phyloP scores from a whole-genome alignment of 2,113 vertebrate species.

The Atlantisia rogersi region DNA sequence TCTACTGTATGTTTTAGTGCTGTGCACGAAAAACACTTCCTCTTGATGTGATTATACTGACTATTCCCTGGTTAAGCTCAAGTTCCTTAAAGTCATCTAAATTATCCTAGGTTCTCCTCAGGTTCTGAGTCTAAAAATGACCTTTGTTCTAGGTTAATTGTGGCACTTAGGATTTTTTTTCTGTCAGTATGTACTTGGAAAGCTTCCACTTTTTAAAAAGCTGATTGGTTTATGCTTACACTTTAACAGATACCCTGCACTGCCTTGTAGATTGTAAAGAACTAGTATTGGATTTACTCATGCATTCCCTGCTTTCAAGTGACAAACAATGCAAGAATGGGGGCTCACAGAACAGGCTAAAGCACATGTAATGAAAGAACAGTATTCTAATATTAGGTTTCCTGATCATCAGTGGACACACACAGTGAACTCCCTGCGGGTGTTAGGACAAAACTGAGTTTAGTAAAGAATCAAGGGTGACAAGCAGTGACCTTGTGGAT shows the following conservation, averaged over 20 bases:
- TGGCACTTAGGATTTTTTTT: neutral
- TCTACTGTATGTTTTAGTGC: neutral
- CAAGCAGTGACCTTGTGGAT: neutral
- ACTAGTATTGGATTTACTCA: neutral
- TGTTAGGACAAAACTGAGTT: neutral
- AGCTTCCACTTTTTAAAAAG: neutral
- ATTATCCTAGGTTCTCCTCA: neutral
- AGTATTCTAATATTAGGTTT: neutral
- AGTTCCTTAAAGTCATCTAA: neutral
- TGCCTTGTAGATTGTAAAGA: neutral
- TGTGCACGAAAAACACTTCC: neutral
- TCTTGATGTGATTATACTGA: neutral
- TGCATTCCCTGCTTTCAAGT: neutral
- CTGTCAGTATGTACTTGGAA: neutral
- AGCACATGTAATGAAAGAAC: neutral
- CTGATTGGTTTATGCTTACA: neutral
- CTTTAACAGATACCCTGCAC: neutral
- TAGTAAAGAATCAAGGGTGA: neutral
- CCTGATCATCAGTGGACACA: neutral
- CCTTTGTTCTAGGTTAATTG: neutral
- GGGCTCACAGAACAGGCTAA: neutral
- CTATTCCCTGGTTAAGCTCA: neutral
- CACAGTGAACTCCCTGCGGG: neutral
- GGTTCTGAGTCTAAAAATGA: neutral
- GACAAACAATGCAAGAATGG: neutral